Base-by-base conservation (phyloP, 2,888 invertebrate species). In the Herminia tarsipennalis region DNA sequence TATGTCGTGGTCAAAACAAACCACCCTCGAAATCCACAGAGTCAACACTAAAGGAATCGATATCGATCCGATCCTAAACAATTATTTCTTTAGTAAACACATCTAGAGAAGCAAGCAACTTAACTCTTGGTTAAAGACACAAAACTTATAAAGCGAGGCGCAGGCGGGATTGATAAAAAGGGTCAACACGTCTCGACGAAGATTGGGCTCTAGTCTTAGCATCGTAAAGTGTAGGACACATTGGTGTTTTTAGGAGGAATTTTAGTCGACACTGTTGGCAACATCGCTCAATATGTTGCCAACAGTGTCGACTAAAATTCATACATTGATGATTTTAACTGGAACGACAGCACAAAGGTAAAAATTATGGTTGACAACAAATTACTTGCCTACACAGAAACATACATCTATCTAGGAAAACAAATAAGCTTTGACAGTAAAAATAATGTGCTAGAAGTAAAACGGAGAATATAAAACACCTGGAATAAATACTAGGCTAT, bases 401-500 rank as follows among this genome's bases (percentile, higher is more conserved):
- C n/a, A 27, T 39, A 41, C 6, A 34, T 41, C 9, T 41, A 41
- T 8, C 34, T 41, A 5, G 41, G 41, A 25, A 30, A 41, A 25
- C 28, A 17, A 25, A 17, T 43, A 9, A 8, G 9, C 6, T 42
- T 37, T 2, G 10, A 40, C 21, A 42, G 5, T 18, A 22, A 38
- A 10, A 18, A 16, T 13, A 25, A 35, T 14, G 42, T 28, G 9
- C 16, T 18, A 35, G 44, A 47, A 40, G 8, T 47, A n/a, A 29
- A 47, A n/a, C 20, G 44, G 32, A 45, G 46, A 35, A 12, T 41
- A 30, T 13, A 44, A 47, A 21, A 2, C 4, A 38, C 45, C 1
- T 45, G 45, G 45, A 38, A 30, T 4, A 46, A 35, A 6, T 47
- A 33, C 21, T 29, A 55, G 57, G 40, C 22, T 0, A 16, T 38